Conservation (phyloP, 2,888 invertebrate genomes). For the Quadroppia sp. region DNA sequence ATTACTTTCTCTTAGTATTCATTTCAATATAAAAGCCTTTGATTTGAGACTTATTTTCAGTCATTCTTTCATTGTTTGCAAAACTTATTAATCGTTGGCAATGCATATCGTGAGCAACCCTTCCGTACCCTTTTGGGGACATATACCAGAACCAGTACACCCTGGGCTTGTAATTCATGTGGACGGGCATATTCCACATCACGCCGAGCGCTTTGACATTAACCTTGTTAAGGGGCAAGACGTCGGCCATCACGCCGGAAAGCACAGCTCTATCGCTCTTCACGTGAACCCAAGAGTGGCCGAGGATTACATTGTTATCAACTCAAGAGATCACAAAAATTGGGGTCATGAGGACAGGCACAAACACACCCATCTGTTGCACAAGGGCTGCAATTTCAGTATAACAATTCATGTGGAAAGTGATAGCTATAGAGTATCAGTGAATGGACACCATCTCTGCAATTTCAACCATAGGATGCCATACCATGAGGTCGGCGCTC, state of each 20-base stretch:
- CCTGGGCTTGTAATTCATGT: slow-evolving; percentile 4
- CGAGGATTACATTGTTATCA: slow-evolving; percentile 17
- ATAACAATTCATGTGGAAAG: slow-evolving; percentile 10
- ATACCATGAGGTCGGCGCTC: slow-evolving; percentile 18
- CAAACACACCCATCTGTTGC: neutral
- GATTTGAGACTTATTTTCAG: too few relatives aligned
- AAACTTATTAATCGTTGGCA: neutral
- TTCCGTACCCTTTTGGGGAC: neutral
- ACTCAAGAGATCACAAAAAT: neutral
- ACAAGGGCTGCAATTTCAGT: slow-evolving; percentile 11
- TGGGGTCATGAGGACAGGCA: slow-evolving; percentile 17
- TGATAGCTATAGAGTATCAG: slow-evolving; percentile 5
- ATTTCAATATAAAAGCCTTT: neutral
- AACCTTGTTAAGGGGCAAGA: slow-evolving; percentile 4
- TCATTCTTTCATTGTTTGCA: too few relatives aligned
- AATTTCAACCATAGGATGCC: slow-evolving; percentile 28
- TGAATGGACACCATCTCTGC: slow-evolving; percentile 4
- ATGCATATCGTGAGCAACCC: slow-evolving; percentile 24
- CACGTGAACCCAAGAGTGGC: slow-evolving; percentile 9
- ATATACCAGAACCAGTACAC: slow-evolving; percentile 13
- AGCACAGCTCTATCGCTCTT: slow-evolving; percentile 9
- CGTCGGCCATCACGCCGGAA: neutral
- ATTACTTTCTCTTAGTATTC: neutral
- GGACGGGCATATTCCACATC: slow-evolving; percentile 20
- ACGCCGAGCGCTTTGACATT: slow-evolving; percentile 12